These are phyloP conservation scores for Antechinus stuartii DNA, from an alignment of 2,113 vertebrate species.

Conservation along the genomic window DNA sequence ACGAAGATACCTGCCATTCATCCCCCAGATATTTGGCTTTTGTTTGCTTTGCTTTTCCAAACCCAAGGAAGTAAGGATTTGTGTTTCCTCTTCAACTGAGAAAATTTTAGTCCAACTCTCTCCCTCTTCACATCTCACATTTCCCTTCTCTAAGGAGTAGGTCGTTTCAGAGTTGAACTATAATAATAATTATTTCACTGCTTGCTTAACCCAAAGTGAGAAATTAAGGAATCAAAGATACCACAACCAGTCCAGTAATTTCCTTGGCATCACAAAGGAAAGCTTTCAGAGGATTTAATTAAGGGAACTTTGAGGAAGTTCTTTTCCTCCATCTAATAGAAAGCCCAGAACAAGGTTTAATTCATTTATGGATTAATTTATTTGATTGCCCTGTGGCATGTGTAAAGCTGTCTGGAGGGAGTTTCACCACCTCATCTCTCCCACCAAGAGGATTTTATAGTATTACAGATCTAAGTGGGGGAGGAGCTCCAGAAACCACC, in stretches of 20 bases:
- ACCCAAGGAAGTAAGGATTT: background rate
- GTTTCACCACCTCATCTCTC: background rate
- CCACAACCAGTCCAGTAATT: background rate
- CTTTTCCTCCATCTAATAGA: constrained; percentile 4
- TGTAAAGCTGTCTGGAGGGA: background rate
- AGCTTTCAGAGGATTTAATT: background rate
- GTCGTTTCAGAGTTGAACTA: background rate
- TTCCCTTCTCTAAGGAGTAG: background rate
- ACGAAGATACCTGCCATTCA: background rate
- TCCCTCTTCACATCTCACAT: background rate
- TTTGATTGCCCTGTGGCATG: background rate
- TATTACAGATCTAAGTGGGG: background rate
- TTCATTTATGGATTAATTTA: background rate
- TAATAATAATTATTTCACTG: background rate
- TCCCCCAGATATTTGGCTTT: background rate
- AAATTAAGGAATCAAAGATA: background rate
- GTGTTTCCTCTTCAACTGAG: background rate
- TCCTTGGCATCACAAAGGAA: background rate
- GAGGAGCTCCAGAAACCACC: background rate
- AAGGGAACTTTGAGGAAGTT: background rate
- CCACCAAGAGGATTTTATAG: background rate
- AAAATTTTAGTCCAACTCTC: background rate
- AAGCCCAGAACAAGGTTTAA: background rate
- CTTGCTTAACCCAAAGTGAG: background rate
- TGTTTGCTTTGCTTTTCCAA: background rate